Evolutionary conservation across 2,888 invertebrate genomes (phyloP), one percentile per base, ranked within the genome.

Genomic region (Hoplodrina ambigua): DNA sequence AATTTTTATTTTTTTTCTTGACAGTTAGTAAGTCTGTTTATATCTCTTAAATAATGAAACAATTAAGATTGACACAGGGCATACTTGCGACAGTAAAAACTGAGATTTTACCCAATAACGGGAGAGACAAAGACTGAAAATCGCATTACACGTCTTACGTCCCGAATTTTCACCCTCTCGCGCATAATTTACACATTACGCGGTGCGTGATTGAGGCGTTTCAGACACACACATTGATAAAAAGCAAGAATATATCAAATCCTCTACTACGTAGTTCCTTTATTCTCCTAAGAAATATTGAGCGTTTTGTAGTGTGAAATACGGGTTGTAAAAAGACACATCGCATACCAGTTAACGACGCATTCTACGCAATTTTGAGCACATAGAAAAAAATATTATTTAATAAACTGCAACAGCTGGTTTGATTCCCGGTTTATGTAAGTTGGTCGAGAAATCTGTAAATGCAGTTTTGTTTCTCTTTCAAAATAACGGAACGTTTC

Each of bases 141-240:
- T 90, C 87, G 81, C 86, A 87, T 90, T 88, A 86, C 82, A 88
- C 89, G 87, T 89, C 88, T 91, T 88, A 88, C 87, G 88, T 88
- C 82, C 80, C 88, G 86, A 88, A 87, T 91, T 89, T 88, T 89
- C 89, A 85, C 90, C 87, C 88, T 86, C 84, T 86, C 82, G 81
- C 87, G 90, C 88, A 92, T 92, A 92, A 91, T 92, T 92, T 89
- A 89, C 87, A 83, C 87, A 89, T 91, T 91, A 89, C 86, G 86
- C 81, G 85, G 84, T 85, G 78, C 83, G 83, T 86, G 87, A 88
- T 88, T 87, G 85, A 86, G 86, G 85, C 85, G 82, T 86, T 84
- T 78, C 81, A 77, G 82, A 82, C 84, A 15, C 46, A 46, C 46
- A 46, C 46, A 46, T 17, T 46, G 46, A 46, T 37, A 55, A 64